phyloP scores from a whole-genome alignment of 30 jellyfish, hydroid and myxozoan species.

The Hydractinia symbiolongicarpus region DNA sequence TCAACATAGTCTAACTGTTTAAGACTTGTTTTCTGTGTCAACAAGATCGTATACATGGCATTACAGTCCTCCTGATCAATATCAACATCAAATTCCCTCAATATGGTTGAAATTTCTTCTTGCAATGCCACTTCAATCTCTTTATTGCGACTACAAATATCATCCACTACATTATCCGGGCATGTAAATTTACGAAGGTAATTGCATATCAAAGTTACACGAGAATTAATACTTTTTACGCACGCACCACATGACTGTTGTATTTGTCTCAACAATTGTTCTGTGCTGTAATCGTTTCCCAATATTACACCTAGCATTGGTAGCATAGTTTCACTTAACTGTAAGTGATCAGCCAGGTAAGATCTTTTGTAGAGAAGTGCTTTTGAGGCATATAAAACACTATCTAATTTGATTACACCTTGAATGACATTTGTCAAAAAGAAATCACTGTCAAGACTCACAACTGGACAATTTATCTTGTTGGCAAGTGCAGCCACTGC shows the following conservation, averaged over 20 bases:
- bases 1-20: not conserved
- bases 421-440: not conserved
- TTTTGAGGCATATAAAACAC: not conserved
- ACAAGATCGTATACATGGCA: not conserved
- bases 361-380: not conserved
- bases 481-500: constrained; percentile 29
- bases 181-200: not conserved
- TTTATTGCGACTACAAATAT: not conserved
- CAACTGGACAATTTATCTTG: constrained; percentile 21
- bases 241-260: constrained; percentile 5
- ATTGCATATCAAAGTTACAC: no score
- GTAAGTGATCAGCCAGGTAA: not conserved
- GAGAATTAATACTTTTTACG: no score
- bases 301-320: constrained; percentile 31
- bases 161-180: not conserved
- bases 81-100: constrained; percentile 9
- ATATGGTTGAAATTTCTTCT: constrained; percentile 2
- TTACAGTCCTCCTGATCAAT: not conserved
- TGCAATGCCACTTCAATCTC: not conserved
- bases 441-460: constrained; percentile 26
- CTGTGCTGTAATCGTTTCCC: constrained; percentile 45
- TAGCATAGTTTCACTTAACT: not conserved
- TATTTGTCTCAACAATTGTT: not conserved
- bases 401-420: constrained; percentile 19
- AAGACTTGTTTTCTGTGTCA: not conserved